Conservation (phyloP, 2,797 vertebrate species). For the Argyrosomus regius region DNA sequence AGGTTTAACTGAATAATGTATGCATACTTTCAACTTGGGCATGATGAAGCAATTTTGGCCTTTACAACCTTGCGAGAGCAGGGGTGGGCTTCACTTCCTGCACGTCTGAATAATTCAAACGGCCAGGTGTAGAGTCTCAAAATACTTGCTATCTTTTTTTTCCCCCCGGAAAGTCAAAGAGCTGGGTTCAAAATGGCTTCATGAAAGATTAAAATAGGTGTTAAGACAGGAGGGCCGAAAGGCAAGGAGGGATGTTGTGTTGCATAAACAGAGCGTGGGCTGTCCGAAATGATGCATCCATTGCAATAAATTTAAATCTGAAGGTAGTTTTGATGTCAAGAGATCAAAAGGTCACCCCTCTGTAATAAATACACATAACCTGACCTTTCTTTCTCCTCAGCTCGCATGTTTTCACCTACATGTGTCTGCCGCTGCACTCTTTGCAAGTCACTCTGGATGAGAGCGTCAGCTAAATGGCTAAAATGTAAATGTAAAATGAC, state of each 20-base stretch:
- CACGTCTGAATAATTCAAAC: slow-evolving; percentile 93
- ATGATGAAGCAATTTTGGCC: slow-evolving; percentile 98
- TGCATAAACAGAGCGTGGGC: slow-evolving; percentile 49
- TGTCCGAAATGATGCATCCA: background rate
- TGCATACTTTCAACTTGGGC: slow-evolving; percentile 94
- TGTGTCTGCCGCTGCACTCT: slow-evolving; percentile 43
- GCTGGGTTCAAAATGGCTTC: slow-evolving; percentile 41
- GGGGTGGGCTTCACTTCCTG: slow-evolving; percentile 88
- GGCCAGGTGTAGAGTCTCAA: slow-evolving; percentile 93
- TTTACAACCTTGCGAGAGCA: slow-evolving; percentile 90
- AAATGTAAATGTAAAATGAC: slow-evolving; percentile 78
- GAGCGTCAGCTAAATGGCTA: slow-evolving; percentile 72
- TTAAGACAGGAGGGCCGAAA: background rate
- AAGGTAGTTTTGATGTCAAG: background rate
- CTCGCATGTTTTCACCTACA: slow-evolving; percentile 50
- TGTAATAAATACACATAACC: background rate
- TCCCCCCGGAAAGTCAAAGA: slow-evolving; percentile 39
- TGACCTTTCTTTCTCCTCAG: slow-evolving; percentile 36
- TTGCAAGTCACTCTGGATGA: slow-evolving; percentile 70
- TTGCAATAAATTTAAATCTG: too few relatives aligned
- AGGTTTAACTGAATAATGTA: slow-evolving; percentile 97
- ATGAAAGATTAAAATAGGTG: slow-evolving; percentile 58
- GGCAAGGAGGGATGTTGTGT: slow-evolving; percentile 7
- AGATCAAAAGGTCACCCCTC: slow-evolving; percentile 31
- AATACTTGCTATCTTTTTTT: slow-evolving; percentile 60